phyloP scores from a whole-genome alignment of 1,140 invertebrate genomes.

The Ceratosolen solmsi region DNA sequence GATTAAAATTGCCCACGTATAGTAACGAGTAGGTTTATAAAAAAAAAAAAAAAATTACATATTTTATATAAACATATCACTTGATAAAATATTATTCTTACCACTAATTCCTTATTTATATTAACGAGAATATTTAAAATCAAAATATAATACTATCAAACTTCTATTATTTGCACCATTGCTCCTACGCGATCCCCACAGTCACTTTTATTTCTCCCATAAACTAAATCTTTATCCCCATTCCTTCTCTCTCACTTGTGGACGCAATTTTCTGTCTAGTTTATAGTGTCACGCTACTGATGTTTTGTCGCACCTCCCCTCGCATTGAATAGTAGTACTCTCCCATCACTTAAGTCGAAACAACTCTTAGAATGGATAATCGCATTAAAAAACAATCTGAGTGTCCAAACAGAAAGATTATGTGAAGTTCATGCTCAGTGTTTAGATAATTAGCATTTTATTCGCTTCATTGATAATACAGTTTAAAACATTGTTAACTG shows the following conservation, averaged over 20 bases:
- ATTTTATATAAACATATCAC: too few relatives aligned
- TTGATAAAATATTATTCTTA: too few relatives aligned
- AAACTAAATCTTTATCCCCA: conserved; percentile 32
- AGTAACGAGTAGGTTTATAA: too few relatives aligned
- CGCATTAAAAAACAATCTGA: conserved; percentile 49
- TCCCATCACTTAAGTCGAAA: conserved; percentile 37
- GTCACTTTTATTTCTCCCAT: conserved; percentile 22
- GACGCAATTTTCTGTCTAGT: conserved; percentile 47
- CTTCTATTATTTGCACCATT: conserved; percentile 44
- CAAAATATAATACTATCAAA: background rate
- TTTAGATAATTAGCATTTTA: conserved; percentile 23
- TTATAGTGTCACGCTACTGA: conserved; percentile 26
- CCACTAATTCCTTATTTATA: too few relatives aligned
- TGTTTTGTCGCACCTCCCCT: conserved; percentile 2
- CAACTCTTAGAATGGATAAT: conserved; percentile 43
- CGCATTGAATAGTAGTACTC: background rate
- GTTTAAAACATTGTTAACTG: background rate
- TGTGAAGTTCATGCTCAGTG: background rate
- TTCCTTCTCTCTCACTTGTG: conserved; percentile 37
- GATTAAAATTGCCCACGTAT: too few relatives aligned
- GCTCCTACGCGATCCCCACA: conserved; percentile 25
- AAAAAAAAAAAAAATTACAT: too few relatives aligned
- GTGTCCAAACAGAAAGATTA: conserved; percentile 21
- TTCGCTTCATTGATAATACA: background rate
- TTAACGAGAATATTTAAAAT: background rate